Conservation (phyloP, 2,888 invertebrate species). For the Oxytorus armatus region DNA sequence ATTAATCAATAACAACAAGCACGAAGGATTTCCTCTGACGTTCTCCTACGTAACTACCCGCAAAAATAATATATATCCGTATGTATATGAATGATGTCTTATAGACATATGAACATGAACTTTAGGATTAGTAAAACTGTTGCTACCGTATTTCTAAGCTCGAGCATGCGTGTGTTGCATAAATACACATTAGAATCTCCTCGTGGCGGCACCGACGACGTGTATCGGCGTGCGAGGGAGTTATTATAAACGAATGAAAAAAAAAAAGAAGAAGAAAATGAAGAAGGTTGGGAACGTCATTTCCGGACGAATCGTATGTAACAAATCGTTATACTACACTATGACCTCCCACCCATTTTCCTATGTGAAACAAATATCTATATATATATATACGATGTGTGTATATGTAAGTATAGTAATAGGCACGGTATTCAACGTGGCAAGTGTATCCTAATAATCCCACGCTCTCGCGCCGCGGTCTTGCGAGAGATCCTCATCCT, state of each 20-base stretch:
- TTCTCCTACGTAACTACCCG: too few relatives aligned
- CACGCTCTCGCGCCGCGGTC: constrained; percentile 45
- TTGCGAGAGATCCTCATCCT: constrained; percentile 28
- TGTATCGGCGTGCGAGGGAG: constrained; percentile 29
- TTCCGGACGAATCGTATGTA: constrained; percentile 34
- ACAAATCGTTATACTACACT: constrained; percentile 29
- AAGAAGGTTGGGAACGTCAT: constrained; percentile 41
- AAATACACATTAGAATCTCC: constrained; percentile 23
- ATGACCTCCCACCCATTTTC: constrained; percentile 27
- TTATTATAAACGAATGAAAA: constrained; percentile 29
- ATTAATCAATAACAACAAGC: constrained; percentile 19
- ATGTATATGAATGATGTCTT: too few relatives aligned
- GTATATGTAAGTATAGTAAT: constrained; percentile 6
- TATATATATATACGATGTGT: background rate
- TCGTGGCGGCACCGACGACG: background rate
- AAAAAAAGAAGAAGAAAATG: constrained; percentile 8
- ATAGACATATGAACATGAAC: too few relatives aligned
- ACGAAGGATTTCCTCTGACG: too few relatives aligned
- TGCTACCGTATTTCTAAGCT: constrained; percentile 1
- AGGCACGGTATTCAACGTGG: constrained; percentile 39
- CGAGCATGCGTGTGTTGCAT: constrained; percentile 8
- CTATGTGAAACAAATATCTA: constrained; percentile 20
- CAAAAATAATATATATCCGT: too few relatives aligned
- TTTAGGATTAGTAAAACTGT: too few relatives aligned
- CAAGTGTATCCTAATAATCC: constrained; percentile 58